A percentile compares a stretch with the other conserved stretches of the same genome.
These are phyloP conservation scores for Tichodroma muraria DNA, from an alignment of 2,113 vertebrate genomes.

Conservation along the genomic window DNA sequence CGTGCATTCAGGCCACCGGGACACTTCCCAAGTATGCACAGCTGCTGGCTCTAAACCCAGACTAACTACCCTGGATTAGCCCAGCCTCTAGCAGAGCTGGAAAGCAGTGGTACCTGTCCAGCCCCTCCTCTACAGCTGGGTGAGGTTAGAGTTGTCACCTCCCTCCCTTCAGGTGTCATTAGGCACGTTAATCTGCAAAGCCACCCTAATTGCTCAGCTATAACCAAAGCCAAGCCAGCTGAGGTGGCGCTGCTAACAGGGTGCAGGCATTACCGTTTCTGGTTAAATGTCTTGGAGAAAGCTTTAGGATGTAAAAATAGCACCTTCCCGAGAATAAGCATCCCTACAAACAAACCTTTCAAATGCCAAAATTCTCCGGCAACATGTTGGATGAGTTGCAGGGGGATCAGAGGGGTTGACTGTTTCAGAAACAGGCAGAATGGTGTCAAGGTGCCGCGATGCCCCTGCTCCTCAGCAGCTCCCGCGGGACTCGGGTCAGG, in stretches of 20 bases:
- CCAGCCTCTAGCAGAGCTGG: background rate
- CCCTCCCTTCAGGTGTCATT: background rate
- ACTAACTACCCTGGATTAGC: too few relatives aligned
- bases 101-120: background rate
- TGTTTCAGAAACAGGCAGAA: background rate
- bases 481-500: fast-evolving
- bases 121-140: background rate
- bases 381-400: background rate
- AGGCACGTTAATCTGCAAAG: background rate
- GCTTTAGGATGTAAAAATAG: background rate
- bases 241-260: background rate
- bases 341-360: background rate
- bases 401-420: background rate
- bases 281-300: background rate
- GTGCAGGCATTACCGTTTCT: background rate
- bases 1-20: fast-evolving
- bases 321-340: background rate
- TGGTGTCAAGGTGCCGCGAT: fast-evolving
- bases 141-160: background rate
- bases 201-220: background rate
- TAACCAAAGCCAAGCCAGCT: background rate
- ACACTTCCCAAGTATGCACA: background rate
- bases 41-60: background rate
- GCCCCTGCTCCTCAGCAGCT: background rate
- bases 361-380: background rate